These are phyloP conservation scores for Ginglymostoma cirratum DNA, from an alignment of 2,113 vertebrate genomes.

Conservation along the genomic window DNA sequence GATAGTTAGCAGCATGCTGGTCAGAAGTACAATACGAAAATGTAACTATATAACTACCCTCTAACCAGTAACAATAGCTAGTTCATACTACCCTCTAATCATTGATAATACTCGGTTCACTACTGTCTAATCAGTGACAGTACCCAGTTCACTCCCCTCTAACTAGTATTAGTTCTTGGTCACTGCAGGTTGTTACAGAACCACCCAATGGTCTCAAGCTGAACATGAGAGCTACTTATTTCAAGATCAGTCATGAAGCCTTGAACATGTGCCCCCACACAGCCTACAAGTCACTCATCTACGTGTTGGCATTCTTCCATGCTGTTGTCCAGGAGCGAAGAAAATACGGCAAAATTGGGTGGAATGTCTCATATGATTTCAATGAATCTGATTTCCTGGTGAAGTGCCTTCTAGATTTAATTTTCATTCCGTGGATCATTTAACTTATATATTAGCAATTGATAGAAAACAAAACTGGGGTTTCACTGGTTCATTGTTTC, in stretches of 20 bases:
- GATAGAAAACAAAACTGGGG: not conserved
- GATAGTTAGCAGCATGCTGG: not conserved
- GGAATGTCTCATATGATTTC: slow-evolving; percentile 90
- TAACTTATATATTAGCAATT: not conserved
- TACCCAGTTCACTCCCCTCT: not conserved
- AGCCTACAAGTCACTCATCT: slow-evolving; percentile 78
- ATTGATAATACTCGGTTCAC: not conserved
- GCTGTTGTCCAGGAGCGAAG: slow-evolving; percentile 90
- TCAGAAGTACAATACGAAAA: not conserved
- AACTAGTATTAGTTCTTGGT: not conserved
- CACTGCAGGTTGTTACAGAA: slow-evolving; percentile 81
- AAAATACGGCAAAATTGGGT: slow-evolving; percentile 93
- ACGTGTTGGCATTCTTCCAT: slow-evolving; percentile 85
- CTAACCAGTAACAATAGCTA: too few relatives aligned
- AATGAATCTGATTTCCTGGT: slow-evolving; percentile 95
- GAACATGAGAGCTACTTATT: slow-evolving; percentile 87
- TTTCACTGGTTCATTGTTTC: not conserved
- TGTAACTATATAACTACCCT: not conserved
- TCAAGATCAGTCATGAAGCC: slow-evolving; percentile 68
- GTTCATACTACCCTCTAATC: too few relatives aligned
- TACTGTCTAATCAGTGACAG: not conserved
- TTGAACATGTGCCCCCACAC: slow-evolving; percentile 72
- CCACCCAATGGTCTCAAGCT: slow-evolving; percentile 88
- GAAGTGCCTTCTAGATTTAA: slow-evolving; percentile 22
- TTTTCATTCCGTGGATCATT: not conserved